Percentiles rank a stretch among this genome's conserved stretches.
phyloP scores from a whole-genome alignment of 2,113 vertebrate genomes.

The Chaetops frenatus region DNA sequence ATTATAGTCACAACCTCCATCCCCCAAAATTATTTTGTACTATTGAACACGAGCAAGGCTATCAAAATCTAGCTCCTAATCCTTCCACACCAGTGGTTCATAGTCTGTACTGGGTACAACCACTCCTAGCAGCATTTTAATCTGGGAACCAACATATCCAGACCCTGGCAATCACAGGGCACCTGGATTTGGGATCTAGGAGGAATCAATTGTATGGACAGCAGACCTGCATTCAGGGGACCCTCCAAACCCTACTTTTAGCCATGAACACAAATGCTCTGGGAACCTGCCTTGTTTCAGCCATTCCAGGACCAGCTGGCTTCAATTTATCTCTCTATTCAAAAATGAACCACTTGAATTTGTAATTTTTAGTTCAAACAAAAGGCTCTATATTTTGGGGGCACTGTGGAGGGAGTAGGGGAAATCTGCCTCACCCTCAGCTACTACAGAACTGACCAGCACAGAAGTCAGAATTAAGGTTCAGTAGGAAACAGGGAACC shows the following conservation, averaged over 20 bases:
- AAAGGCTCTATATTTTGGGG: background rate
- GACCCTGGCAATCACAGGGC: background rate
- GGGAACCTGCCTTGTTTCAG: background rate
- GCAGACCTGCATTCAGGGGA: background rate
- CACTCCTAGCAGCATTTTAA: background rate
- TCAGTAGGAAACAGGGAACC: background rate
- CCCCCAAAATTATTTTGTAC: background rate
- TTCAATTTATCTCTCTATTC: background rate
- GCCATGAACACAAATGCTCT: background rate
- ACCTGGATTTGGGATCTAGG: background rate
- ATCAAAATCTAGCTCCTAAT: background rate
- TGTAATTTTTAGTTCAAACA: conserved; percentile 4
- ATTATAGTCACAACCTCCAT: background rate
- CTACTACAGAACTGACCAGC: background rate
- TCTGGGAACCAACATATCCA: background rate
- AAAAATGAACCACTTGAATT: background rate
- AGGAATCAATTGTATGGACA: background rate
- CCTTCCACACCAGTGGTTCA: background rate
- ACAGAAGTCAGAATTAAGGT: background rate
- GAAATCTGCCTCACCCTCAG: background rate
- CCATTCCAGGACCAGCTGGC: background rate
- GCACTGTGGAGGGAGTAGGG: background rate
- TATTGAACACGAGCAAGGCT: background rate
- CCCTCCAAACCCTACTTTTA: background rate
- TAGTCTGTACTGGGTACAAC: background rate